Base-by-base conservation (phyloP, 2,888 invertebrate genomes). In the Plebejus melissa region DNA sequence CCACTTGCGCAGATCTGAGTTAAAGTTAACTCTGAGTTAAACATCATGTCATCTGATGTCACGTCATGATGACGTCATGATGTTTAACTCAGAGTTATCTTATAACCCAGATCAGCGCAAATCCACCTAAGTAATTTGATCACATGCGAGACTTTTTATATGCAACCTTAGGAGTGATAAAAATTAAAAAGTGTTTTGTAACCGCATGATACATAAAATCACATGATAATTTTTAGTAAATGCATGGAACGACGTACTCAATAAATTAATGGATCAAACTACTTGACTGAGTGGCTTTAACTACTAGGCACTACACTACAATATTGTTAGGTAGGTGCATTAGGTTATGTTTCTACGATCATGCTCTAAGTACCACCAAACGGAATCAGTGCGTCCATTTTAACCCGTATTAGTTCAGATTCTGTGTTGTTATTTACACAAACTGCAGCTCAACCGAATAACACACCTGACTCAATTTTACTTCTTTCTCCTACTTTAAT, bases 351-450 rank as follows among this genome's bases (percentile, higher is more conserved):
- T 54, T 46, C 13, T 28, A 41, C 11, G 13, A 6, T 36, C 72
- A 72, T 72, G 72, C 72, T 72, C 72, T 50, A 50, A 50, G 5
- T 41, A 71, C 71, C 46, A 71, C 28, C 54, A 32, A 72, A 50
- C 54, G 54, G 32, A 72, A 54, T 32, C 72, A 72, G 72, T 72
- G 72, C 72, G 28, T 50, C 72, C 28, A 50, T 54, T 28, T 50
- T 50, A 72, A 50, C 72, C 72, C 16, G 5, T 71, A 32, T 72
- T 72, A 72, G 50, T 54, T 54, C 32, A 41, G 32, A n/a, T 22
- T 16, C 50, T 54, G 7, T 54, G 72, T 28, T 72, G 9, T 72
- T 72, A 72, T 72, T 72, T 7, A 71, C 54, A 72, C 28, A 72
- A 54, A 22, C 32, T 72, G 28, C 54, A 54, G 28, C 22, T 71